Evolutionary conservation across 2,888 invertebrate genomes (phyloP).

Genomic region (Drosophila suboccidentalis): DNA sequence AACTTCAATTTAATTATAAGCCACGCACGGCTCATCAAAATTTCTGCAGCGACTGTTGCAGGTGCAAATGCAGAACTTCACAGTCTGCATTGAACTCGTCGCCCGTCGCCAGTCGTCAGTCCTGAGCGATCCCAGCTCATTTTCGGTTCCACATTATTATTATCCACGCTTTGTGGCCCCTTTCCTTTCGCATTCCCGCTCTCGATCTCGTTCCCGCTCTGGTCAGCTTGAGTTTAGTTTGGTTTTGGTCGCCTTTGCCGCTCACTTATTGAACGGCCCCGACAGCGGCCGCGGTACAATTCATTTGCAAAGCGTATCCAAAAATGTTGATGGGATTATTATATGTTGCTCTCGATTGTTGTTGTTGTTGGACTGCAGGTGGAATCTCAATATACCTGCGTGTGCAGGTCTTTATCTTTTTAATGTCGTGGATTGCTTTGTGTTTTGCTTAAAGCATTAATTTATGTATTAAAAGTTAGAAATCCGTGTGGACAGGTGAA

Average conservation of each 20-base stretch:
- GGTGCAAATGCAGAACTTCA: slow-evolving; percentile 76
- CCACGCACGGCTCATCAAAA: slow-evolving; percentile 73
- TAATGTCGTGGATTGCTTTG: slow-evolving; percentile 65
- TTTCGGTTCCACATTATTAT: slow-evolving; percentile 81
- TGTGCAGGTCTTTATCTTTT: slow-evolving; percentile 72
- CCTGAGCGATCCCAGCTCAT: slow-evolving; percentile 67
- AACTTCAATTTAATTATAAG: slow-evolving; percentile 79
- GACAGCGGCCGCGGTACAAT: slow-evolving; percentile 60
- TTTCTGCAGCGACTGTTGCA: slow-evolving; percentile 61
- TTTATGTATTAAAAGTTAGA: slow-evolving; percentile 79
- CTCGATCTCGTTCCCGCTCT: slow-evolving; percentile 1
- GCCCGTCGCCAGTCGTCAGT: slow-evolving; percentile 36
- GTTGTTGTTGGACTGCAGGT: slow-evolving; percentile 44
- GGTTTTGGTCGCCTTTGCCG: slow-evolving; percentile 43
- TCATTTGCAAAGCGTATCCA: slow-evolving; percentile 81
- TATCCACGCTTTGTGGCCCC: slow-evolving; percentile 68
- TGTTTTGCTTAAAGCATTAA: slow-evolving; percentile 71
- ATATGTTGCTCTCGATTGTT: slow-evolving; percentile 70
- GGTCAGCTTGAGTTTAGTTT: slow-evolving; percentile 33
- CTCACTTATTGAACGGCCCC: slow-evolving; percentile 51
- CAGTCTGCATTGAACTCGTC: slow-evolving; percentile 30
- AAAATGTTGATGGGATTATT: slow-evolving; percentile 83
- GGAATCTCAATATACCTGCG: slow-evolving; percentile 47
- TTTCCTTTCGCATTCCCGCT: slow-evolving; percentile 19
- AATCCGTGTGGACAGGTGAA: slow-evolving; percentile 82